phyloP scores from a whole-genome alignment of 2,888 invertebrate species.

The Acleris cristana region DNA sequence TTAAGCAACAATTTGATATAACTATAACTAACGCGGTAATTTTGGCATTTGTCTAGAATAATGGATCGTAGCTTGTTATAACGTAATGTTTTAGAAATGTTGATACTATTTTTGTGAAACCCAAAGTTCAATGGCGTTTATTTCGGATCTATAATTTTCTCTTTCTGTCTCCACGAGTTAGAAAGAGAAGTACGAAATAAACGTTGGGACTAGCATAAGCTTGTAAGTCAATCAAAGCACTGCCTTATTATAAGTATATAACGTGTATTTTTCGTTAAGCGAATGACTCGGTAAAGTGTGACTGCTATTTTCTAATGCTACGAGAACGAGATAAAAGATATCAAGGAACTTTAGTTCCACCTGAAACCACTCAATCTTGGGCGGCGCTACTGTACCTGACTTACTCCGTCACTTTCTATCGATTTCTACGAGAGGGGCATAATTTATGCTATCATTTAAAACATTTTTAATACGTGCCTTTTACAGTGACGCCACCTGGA shows the following conservation, averaged over 20 bases:
- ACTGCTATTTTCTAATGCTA: constrained; percentile 13
- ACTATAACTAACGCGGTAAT: background rate
- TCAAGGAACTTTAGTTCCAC: background rate
- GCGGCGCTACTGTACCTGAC: background rate
- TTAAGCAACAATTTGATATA: background rate
- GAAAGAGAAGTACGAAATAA: constrained; percentile 11
- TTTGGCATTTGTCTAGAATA: constrained; percentile 23
- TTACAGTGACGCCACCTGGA: background rate
- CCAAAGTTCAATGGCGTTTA: constrained; percentile 4
- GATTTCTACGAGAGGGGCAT: background rate
- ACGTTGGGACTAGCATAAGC: constrained; percentile 46
- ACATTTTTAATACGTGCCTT: background rate
- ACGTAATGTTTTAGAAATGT: constrained; percentile 37
- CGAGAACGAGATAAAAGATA: constrained; percentile 4
- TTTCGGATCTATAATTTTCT: background rate
- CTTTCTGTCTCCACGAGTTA: constrained; percentile 2
- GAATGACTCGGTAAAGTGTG: constrained; percentile 42
- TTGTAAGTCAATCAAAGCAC: constrained; percentile 72
- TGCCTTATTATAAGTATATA: constrained; percentile 79
- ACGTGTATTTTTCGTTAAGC: constrained; percentile 59
- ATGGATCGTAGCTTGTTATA: constrained; percentile 36
- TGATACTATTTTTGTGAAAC: constrained; percentile 36
- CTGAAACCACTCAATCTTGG: background rate
- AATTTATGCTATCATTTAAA: background rate
- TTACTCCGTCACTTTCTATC: background rate